These are phyloP conservation scores for Steromphala cineraria DNA, from an alignment of 2,888 invertebrate species.

Conservation along the genomic window DNA sequence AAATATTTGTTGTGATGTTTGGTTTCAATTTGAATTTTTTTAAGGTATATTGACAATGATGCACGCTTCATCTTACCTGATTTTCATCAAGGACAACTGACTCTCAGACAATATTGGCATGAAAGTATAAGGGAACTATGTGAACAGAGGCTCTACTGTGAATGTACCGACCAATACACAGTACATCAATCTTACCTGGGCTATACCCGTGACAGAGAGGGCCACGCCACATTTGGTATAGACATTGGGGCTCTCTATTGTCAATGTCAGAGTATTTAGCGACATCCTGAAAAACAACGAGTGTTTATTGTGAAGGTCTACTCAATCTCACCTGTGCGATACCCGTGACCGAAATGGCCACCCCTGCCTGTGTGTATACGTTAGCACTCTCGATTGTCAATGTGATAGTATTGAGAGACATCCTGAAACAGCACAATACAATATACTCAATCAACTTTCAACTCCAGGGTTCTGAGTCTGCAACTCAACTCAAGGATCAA, in stretches of 20 bases:
- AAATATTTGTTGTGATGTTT: no score
- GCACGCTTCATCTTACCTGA: no score
- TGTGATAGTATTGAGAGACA: conserved; percentile 97
- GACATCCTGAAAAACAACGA: conserved; percentile 83
- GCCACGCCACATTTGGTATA: conserved; percentile 97
- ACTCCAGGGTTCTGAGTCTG: no score
- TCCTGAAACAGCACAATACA: conserved; percentile 79
- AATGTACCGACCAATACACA: neutral
- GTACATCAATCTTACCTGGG: conserved; percentile 83
- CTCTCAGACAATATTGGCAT: neutral
- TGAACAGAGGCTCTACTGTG: neutral
- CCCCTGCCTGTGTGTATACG: conserved; percentile 96
- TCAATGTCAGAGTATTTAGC: conserved; percentile 96
- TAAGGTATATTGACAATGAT: no score
- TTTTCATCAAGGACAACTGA: no score
- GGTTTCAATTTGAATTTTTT: no score
- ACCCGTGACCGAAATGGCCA: conserved; percentile 97
- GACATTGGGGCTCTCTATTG: conserved; percentile 95
- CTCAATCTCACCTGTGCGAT: conserved; percentile 88
- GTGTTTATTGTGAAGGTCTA: no score
- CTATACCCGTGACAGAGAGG: conserved; percentile 96
- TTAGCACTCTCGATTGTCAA: conserved; percentile 95
- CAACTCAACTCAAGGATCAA: no score
- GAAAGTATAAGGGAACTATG: neutral
- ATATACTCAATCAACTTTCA: no score